Percentiles rank a stretch among this genome's conserved stretches.
Evolutionary conservation across 2,113 vertebrate genomes (phyloP).

Genomic region (Condylura cristata): DNA sequence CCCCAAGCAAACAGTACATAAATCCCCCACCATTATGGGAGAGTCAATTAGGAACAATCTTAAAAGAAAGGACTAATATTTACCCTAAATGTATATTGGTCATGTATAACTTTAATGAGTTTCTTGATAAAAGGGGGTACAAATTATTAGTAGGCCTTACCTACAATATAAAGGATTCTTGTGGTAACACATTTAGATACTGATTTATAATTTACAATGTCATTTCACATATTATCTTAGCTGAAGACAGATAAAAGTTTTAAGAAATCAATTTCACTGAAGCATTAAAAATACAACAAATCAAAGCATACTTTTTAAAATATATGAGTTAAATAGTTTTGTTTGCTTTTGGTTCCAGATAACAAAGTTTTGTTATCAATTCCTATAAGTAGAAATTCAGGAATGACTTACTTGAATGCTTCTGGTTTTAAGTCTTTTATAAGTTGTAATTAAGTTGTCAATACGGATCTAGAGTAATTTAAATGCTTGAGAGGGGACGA

Average conservation of each 20-base stretch:
- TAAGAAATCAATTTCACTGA: neutral
- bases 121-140: neutral
- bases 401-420: neutral
- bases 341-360: neutral
- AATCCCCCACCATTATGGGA: neutral
- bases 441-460: neutral
- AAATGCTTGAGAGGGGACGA: neutral
- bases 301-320: neutral
- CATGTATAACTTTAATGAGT: neutral
- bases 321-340: neutral
- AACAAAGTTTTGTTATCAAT: neutral
- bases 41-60: neutral
- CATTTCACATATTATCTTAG: slow-evolving; percentile 19
- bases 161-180: neutral
- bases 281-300: neutral
- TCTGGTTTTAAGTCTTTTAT: neutral
- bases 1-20: neutral
- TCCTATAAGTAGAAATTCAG: neutral
- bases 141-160: neutral
- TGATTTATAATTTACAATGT: slow-evolving; percentile 27
- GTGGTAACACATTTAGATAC: neutral
- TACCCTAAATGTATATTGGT: neutral
- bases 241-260: neutral
- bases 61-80: neutral
- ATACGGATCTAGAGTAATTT: neutral